Base-by-base conservation (phyloP, 2,797 vertebrate genomes). In the Enteromius anoplus region DNA sequence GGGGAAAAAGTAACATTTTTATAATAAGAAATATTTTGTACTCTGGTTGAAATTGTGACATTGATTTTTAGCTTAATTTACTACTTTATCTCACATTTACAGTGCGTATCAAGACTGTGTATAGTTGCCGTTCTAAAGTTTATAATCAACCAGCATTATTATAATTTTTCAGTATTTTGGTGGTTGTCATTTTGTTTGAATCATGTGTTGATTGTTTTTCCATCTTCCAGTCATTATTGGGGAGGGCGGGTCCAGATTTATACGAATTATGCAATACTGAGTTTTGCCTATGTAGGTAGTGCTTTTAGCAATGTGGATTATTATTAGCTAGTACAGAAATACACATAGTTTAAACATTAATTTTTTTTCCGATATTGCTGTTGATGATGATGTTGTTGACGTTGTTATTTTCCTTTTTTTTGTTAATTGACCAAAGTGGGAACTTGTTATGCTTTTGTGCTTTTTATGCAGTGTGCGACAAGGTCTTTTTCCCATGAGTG, bases 251-350 rank as follows among this genome's bases (percentile, higher is more conserved):
- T 96, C 96, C 95, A 97, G 97, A 98, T 96, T 97, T 97, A 97
- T 97, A 97, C 94, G 95, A 98, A 97, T 98, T 99, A 99, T 99
- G 97, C 98, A 99, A 99, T 99, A 99, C 98, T 97, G 96, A 96
- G 96, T 99, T 99, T 99, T 99, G 97, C 97, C 98, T 99, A 98
- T 97, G 96, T 99, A 99, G 96, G 97, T 99, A 98, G 97, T 97
- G 97, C 97, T 99, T 98, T 97, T 99, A 99, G 97, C 96, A 97
- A 94, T 96, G 97, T 97, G 96, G 95, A 96, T 96, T 97, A 97
- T 97, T 98, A 97, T 97, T 97, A 95, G 96, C 97, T 99, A 99
- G 97, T 97, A 96, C 94, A 95, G 96, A 97, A 96, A 97, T 97
- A 97, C 92, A 91, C 62, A 95, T 95, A 93, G 95, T 94, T 94